Conservation (phyloP, 2,797 vertebrate genomes). For the Leptoclinus maculatus region DNA sequence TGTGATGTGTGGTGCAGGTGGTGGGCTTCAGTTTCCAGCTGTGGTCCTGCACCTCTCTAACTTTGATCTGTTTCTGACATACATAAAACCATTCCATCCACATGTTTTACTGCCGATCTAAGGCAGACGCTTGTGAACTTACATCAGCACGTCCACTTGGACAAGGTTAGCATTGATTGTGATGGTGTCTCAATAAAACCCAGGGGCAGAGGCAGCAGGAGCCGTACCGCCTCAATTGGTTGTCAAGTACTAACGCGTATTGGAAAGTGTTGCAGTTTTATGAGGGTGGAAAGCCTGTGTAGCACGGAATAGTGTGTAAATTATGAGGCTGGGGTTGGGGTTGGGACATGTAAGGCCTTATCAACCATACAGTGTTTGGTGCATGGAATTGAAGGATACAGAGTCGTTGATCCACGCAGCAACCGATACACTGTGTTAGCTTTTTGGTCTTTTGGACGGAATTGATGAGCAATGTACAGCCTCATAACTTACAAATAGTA, state of each 20-base stretch:
- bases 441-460: not conserved
- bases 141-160: slow-evolving; percentile 29
- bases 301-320: slow-evolving; percentile 8
- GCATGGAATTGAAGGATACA: not conserved
- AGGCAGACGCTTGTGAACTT: slow-evolving; percentile 38
- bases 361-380: not conserved
- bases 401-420: not conserved
- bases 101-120: slow-evolving; percentile 39
- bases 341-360: slow-evolving; percentile 6
- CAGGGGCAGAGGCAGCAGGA: slow-evolving; percentile 34
- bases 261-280: slow-evolving; percentile 46
- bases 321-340: slow-evolving; percentile 21
- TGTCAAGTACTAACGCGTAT: slow-evolving; percentile 26
- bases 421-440: not conserved
- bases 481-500: not conserved
- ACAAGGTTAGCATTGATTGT: slow-evolving; percentile 53
- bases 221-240: slow-evolving; percentile 46
- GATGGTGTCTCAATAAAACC: slow-evolving; percentile 52
- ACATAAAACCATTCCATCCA: slow-evolving; percentile 2
- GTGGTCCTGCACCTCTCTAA: not conserved
- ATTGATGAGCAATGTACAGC: not conserved
- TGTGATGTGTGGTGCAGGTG: not conserved
- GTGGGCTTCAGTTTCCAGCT: not conserved
- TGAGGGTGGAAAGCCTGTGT: slow-evolving; percentile 18
- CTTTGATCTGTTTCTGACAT: slow-evolving; percentile 5